Evolutionary conservation across 2,888 invertebrate species (phyloP).

Genomic region (Tenodera sinensis): DNA sequence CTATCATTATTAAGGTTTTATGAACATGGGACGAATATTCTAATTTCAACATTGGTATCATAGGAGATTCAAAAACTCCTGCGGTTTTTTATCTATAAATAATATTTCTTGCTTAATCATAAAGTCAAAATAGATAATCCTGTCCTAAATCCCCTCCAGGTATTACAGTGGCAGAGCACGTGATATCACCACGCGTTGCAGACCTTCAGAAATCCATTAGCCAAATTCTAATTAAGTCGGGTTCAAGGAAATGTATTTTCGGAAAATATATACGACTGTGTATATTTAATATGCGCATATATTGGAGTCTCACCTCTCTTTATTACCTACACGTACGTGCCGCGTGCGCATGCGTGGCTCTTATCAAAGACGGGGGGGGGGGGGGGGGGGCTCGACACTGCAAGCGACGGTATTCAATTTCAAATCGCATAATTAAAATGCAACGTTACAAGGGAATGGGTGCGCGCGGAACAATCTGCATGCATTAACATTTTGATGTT

Average conservation of each 20-base stretch:
- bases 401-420: slow-evolving; percentile 4
- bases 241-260: not conserved
- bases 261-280: not conserved
- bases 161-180: too few relatives aligned
- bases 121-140: too few relatives aligned
- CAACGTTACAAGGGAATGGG: not conserved
- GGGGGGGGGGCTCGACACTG: not conserved
- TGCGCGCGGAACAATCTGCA: slow-evolving; percentile 1
- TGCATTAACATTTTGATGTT: slow-evolving; percentile 16
- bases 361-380: not conserved
- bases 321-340: not conserved
- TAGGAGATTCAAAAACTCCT: too few relatives aligned
- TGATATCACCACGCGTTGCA: not conserved
- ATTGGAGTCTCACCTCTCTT: not conserved
- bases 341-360: not conserved
- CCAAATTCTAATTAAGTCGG: not conserved
- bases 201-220: not conserved
- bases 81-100: too few relatives aligned
- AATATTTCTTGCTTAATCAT: too few relatives aligned
- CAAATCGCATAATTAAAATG: slow-evolving; percentile 13
- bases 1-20: too few relatives aligned
- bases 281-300: not conserved
- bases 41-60: too few relatives aligned
- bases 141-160: too few relatives aligned
- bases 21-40: too few relatives aligned